These are phyloP conservation scores for Dicrurus megarhynchus DNA, from an alignment of 2,113 vertebrate genomes.

Conservation along the genomic window DNA sequence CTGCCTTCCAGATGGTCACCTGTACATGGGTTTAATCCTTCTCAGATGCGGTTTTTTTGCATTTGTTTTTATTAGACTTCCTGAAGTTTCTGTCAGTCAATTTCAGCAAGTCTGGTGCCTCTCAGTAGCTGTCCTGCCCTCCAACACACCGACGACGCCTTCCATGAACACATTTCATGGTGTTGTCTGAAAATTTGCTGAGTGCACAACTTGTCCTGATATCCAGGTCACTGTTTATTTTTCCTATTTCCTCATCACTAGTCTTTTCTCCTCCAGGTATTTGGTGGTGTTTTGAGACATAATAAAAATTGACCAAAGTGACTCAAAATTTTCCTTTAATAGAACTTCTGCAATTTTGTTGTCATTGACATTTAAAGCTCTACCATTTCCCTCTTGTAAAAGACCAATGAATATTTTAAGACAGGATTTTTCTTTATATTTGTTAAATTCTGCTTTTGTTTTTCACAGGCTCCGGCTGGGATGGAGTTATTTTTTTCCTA, in stretches of 20 bases:
- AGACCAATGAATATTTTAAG: not conserved
- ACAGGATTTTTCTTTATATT: not conserved
- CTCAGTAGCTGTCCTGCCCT: not conserved
- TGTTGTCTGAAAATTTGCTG: not conserved
- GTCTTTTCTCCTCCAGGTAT: not conserved
- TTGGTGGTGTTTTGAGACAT: not conserved
- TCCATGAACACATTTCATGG: not conserved
- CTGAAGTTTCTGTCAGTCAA: not conserved
- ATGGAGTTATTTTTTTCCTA: not conserved
- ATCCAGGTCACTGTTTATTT: not conserved
- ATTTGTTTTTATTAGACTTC: not conserved
- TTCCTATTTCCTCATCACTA: not conserved
- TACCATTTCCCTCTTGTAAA: not conserved
- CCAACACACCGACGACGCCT: fast-evolving
- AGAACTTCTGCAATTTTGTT: not conserved
- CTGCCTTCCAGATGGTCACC: not conserved
- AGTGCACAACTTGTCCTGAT: fast-evolving
- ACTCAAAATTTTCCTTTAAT: not conserved
- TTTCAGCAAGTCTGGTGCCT: not conserved
- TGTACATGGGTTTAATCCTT: not conserved
- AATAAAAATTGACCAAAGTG: not conserved
- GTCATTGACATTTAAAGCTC: not conserved
- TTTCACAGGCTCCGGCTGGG: not conserved
- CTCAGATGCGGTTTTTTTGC: not conserved
- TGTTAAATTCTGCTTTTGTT: not conserved